Evolutionary conservation across 2,797 vertebrate genomes (phyloP).

Genomic region (Dendrocincla fuliginosa): DNA sequence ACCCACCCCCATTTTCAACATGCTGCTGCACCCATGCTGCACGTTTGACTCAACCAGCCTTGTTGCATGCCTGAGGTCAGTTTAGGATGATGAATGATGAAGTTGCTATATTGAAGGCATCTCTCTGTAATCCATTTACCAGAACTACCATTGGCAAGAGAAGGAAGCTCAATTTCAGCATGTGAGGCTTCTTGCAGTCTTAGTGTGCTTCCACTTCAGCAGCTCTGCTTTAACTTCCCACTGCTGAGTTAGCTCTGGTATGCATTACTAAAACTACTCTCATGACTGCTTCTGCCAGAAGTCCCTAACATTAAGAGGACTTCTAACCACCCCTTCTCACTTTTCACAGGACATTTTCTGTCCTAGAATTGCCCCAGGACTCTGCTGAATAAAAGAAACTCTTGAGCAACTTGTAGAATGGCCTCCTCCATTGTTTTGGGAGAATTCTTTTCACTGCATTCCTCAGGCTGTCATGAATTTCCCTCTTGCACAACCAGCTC

Average conservation of each 20-base stretch:
- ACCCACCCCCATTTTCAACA: background rate
- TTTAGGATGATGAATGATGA: background rate
- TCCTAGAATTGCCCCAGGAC: background rate
- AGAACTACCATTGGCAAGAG: background rate
- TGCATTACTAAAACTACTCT: background rate
- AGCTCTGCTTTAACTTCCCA: background rate
- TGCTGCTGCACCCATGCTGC: background rate
- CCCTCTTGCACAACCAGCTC: conserved; percentile 36
- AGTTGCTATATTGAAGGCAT: background rate
- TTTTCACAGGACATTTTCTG: background rate
- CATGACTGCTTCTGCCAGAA: background rate
- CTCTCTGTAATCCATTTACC: background rate
- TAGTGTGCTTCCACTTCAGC: background rate
- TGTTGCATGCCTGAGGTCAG: background rate
- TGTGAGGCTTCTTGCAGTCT: background rate
- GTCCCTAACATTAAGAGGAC: background rate
- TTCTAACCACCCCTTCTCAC: background rate
- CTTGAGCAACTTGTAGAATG: conserved; percentile 17
- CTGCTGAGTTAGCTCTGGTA: background rate
- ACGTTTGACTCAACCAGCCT: background rate
- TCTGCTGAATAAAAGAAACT: conserved; percentile 24
- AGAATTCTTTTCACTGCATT: conserved; percentile 30
- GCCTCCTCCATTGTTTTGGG: conserved; percentile 5
- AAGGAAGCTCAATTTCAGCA: background rate
- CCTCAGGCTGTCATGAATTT: conserved; percentile 27